Conservation (phyloP, 2,888 invertebrate genomes). For the Watsonalla cultraria region DNA sequence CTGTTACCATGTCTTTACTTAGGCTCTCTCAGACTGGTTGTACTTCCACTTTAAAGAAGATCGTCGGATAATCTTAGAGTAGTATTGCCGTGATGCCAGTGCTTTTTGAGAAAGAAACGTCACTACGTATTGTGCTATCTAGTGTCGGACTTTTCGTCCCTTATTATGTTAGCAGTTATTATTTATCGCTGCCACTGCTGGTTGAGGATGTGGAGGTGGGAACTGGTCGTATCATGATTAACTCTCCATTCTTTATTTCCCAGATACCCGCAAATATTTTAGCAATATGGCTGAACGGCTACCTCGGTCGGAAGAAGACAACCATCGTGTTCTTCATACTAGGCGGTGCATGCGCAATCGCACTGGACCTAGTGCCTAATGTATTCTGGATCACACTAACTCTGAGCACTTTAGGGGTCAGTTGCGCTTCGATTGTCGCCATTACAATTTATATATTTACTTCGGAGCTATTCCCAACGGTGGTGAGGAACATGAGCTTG, state of each 20-base stretch:
- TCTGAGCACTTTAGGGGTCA: constrained; percentile 85
- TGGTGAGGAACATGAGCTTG: constrained; percentile 90
- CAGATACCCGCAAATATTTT: constrained; percentile 78
- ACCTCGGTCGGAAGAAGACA: constrained; percentile 82
- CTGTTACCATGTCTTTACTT: no score
- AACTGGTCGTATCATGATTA: no score
- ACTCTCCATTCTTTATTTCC: constrained; percentile 40
- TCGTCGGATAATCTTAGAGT: no score
- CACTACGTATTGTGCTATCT: no score
- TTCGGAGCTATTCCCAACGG: constrained; percentile 93
- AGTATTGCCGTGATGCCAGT: no score
- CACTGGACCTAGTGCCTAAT: constrained; percentile 76
- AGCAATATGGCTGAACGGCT: constrained; percentile 79
- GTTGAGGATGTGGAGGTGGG: no score
- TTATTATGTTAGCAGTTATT: no score
- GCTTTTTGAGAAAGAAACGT: no score
- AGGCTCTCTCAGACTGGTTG: no score
- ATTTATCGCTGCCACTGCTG: no score
- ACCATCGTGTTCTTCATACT: constrained; percentile 78
- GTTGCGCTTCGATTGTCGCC: constrained; percentile 88
- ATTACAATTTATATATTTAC: constrained; percentile 91
- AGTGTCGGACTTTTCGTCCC: no score
- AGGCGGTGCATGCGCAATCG: constrained; percentile 80
- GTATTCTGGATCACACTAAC: constrained; percentile 76
- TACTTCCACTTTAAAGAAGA: no score